A percentile compares a stretch with the other conserved stretches of the same genome.
phyloP scores from a whole-genome alignment of 2,113 vertebrate species.

The Triplophysa dalaica region DNA sequence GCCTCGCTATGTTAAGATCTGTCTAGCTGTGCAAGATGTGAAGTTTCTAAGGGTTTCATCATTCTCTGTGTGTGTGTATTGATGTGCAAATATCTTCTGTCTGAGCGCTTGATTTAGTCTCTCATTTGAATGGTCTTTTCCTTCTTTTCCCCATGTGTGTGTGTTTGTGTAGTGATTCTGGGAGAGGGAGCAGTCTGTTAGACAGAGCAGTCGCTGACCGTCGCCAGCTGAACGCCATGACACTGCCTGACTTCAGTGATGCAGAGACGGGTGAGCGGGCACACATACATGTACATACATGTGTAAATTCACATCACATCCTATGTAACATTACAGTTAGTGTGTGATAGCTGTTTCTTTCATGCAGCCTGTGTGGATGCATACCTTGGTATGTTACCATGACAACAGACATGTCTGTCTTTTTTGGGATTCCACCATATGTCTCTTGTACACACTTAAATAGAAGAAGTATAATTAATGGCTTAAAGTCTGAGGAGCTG shows the following conservation, averaged over 20 bases:
- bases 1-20: neutral
- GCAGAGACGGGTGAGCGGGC: conserved; percentile 87
- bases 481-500: neutral
- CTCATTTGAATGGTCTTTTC: neutral
- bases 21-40: neutral
- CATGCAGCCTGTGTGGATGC: no score
- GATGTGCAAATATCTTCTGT: conserved; percentile 1
- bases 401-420: neutral
- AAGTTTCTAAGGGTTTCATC: conserved; percentile 39
- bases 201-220: conserved; percentile 94
- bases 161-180: conserved; percentile 85
- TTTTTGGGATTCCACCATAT: neutral
- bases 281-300: conserved; percentile 3
- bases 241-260: conserved; percentile 95
- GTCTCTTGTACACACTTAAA: neutral
- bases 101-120: conserved; percentile 8
- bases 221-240: conserved; percentile 93
- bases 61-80: conserved; percentile 9
- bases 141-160: neutral
- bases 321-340: neutral
- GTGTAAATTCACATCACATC: neutral
- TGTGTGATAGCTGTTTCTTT: neutral
- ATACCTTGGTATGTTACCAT: neutral
- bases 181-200: conserved; percentile 94
- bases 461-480: neutral